Conservation (phyloP, 2,888 invertebrate species). For the Blastobasis adustella region DNA sequence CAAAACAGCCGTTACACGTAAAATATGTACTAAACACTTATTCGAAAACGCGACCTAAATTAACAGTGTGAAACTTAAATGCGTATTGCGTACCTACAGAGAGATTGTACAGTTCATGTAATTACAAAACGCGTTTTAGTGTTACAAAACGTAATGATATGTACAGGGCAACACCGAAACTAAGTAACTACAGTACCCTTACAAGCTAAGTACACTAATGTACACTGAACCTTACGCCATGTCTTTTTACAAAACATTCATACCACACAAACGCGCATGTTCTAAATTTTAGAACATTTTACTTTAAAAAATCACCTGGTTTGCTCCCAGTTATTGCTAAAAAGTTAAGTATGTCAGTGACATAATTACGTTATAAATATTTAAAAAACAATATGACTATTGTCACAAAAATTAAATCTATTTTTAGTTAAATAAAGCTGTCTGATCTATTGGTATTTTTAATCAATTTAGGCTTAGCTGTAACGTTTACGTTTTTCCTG, state of each 20-base stretch:
- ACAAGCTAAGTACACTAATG: slow-evolving; percentile 30
- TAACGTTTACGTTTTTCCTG: too few relatives aligned
- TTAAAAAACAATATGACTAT: slow-evolving; percentile 28
- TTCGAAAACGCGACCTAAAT: slow-evolving; percentile 25
- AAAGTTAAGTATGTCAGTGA: slow-evolving; percentile 1
- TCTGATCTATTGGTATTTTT: slow-evolving; percentile 38
- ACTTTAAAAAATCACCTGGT: slow-evolving; percentile 16
- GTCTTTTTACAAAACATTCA: slow-evolving; percentile 36
- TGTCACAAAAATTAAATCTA: slow-evolving; percentile 28
- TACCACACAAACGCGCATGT: slow-evolving; percentile 31
- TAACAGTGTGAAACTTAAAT: slow-evolving; percentile 43
- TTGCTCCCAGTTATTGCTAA: slow-evolving; percentile 4
- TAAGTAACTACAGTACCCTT: slow-evolving; percentile 33
- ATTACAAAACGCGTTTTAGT: slow-evolving; percentile 38
- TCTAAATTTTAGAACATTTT: slow-evolving; percentile 63
- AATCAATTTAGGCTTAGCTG: slow-evolving; percentile 6
- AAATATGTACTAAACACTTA: slow-evolving; percentile 24
- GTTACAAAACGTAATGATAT: slow-evolving; percentile 59
- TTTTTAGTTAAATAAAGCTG: slow-evolving; percentile 35
- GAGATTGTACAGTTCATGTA: slow-evolving; percentile 46
- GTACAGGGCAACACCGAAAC: slow-evolving; percentile 46
- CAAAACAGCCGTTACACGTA: slow-evolving; percentile 30
- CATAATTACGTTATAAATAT: neutral
- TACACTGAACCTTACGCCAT: slow-evolving; percentile 36
- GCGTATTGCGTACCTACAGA: slow-evolving; percentile 30